phyloP scores from a whole-genome alignment of 2,797 vertebrate genomes.

The Coendou prehensilis region DNA sequence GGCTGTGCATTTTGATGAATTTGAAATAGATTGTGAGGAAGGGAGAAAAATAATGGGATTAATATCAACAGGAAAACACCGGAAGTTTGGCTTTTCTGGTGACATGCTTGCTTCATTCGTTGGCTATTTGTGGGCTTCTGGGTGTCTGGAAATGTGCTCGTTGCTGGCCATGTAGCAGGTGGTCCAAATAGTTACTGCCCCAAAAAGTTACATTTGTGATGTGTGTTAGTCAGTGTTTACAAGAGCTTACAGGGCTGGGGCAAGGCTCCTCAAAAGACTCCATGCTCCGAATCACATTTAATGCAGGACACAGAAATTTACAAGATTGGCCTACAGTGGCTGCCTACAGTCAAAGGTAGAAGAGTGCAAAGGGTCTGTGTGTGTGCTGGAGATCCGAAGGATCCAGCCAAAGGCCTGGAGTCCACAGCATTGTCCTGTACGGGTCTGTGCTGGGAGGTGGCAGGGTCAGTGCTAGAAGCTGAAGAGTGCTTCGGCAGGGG shows the following conservation, averaged over 20 bases:
- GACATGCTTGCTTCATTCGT: neutral
- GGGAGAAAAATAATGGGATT: neutral
- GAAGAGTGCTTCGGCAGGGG: neutral
- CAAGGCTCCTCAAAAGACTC: neutral
- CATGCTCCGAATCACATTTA: neutral
- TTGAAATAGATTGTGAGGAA: neutral
- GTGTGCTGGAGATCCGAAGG: neutral
- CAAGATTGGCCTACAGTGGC: neutral
- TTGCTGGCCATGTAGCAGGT: neutral
- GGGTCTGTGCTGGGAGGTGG: neutral
- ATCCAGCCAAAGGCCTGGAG: neutral
- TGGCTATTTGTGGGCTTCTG: fast-evolving
- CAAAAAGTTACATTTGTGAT: neutral
- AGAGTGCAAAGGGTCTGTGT: neutral
- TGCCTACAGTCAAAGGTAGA: neutral
- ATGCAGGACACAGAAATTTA: neutral
- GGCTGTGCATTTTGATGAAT: neutral
- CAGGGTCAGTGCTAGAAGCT: neutral
- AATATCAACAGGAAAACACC: neutral
- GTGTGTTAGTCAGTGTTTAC: neutral
- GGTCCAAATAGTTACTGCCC: neutral
- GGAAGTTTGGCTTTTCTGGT: neutral
- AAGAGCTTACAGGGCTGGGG: neutral
- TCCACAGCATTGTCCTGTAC: neutral
- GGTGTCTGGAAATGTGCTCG: neutral